A percentile compares a stretch with the other conserved stretches of the same genome.
phyloP scores from a whole-genome alignment of 2,113 vertebrate genomes.

The Panurus biarmicus region DNA sequence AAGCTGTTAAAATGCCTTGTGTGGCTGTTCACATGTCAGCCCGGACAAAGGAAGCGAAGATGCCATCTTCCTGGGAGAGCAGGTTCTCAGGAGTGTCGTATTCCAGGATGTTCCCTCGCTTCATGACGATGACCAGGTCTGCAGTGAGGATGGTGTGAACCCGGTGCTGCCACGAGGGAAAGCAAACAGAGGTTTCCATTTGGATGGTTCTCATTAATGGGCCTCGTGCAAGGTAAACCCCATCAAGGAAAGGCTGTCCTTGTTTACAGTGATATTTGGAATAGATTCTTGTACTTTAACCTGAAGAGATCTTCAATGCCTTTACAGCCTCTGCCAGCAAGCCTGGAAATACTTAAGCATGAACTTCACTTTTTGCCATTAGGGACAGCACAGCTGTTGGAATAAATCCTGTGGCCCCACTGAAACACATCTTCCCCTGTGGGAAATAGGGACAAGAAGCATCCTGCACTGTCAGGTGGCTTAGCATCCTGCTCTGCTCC shows the following conservation, averaged over 20 bases:
- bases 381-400: neutral
- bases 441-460: neutral
- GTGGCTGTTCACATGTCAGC: constrained; percentile 86
- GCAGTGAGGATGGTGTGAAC: constrained; percentile 97
- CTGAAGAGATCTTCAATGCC: neutral
- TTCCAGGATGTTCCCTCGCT: constrained; percentile 92
- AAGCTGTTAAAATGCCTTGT: neutral
- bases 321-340: neutral
- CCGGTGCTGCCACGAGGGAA: constrained; percentile 78
- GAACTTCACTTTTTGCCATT: neutral
- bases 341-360: neutral
- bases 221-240: neutral
- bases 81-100: constrained; percentile 89
- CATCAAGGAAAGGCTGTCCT: neutral
- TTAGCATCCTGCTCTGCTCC: neutral
- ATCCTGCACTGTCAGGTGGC: neutral
- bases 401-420: neutral
- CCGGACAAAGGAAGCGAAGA: constrained; percentile 93
- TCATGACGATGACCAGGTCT: constrained; percentile 97
- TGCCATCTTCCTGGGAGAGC: constrained; percentile 85
- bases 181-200: neutral
- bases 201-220: neutral
- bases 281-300: neutral
- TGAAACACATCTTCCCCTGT: neutral
- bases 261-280: neutral